Evolutionary conservation across 2,797 vertebrate genomes (phyloP), one percentile per base, ranked within the genome.

Genomic region (Philypnodon macrostomus): DNA sequence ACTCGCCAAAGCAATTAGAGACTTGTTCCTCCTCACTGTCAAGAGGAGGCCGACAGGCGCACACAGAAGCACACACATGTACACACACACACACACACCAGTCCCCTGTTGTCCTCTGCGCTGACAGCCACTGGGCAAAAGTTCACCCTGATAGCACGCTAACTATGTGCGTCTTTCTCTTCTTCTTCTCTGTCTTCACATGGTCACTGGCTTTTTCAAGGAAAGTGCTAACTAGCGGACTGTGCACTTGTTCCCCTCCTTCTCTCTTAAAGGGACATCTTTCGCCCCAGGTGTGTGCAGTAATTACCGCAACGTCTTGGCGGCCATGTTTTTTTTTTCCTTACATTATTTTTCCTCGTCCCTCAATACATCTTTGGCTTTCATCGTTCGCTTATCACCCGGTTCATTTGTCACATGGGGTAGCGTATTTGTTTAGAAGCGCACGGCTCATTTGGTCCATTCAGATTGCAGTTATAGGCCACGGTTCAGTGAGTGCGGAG

Each of bases 1-100:
- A 74, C 73, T 75, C 73, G 70, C 76, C 72, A 61, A 66, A 81
- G 84, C 80, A 85, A 87, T 86, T 85, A 85, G 50, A 81, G 76
- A 76, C 75, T 81, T 78, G 78, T 71, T 79, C 75, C 58, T 81
- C 71, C 68, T 77, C 52, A 71, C 79, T 83, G 83, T 73, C 83
- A 75, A 54, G 68, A 61, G 32, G 39, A 75, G 44, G 50, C 63
- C 56, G 34, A 32, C 27, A 52, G 18, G 56, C 62, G 75, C 65
- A 62, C 62, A 50, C 4, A 30, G 24, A 33, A 31, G 39, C 53
- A 26, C 47, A 18, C 63, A 44, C 26, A 17, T 61, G 41, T 26
- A 49, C 30, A 67, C 12, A 48, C 23, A n/a, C 34, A 53, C 60
- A 53, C 52, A 65, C 51, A 53, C 54, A 34, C 52, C 26, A 32